Evolutionary conservation across 2,797 vertebrate species (phyloP).

Genomic region (Mus minutoides): DNA sequence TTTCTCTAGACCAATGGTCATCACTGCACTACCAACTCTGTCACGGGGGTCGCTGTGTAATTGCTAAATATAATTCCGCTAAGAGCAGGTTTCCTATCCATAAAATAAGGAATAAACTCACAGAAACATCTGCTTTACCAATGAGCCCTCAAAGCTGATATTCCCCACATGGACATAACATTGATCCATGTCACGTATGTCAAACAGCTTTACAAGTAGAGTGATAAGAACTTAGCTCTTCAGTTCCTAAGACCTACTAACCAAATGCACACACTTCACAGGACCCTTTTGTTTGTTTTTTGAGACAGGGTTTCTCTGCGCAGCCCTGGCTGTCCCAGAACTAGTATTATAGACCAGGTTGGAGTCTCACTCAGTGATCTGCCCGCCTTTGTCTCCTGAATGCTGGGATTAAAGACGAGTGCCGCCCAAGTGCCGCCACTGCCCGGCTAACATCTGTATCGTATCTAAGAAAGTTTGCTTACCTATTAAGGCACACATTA

Average conservation of each 20-base stretch:
- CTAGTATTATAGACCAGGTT: background rate
- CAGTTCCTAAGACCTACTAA: slow-evolving; percentile 12
- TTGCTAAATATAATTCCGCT: background rate
- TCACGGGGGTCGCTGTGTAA: slow-evolving; percentile 37
- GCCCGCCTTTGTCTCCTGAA: background rate
- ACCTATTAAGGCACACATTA: background rate
- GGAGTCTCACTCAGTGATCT: background rate
- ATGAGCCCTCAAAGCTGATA: slow-evolving; percentile 4
- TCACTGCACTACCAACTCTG: background rate
- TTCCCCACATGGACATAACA: slow-evolving; percentile 18
- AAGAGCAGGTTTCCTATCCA: slow-evolving; percentile 10
- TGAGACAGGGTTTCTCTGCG: background rate
- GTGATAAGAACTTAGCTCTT: background rate
- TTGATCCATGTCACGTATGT: slow-evolving; percentile 2
- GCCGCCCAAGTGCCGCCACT: background rate
- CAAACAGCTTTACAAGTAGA: slow-evolving; percentile 39
- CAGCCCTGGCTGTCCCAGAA: background rate
- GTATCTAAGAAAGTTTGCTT: slow-evolving; percentile 51
- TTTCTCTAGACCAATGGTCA: background rate
- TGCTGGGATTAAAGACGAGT: background rate
- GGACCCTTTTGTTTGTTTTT: background rate
- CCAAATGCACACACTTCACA: slow-evolving; percentile 47
- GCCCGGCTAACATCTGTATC: background rate
- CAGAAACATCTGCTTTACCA: slow-evolving; percentile 4
- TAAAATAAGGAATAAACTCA: background rate